These are phyloP conservation scores for Chironomus tepperi DNA, from an alignment of 1,140 invertebrate genomes.

Conservation along the genomic window DNA sequence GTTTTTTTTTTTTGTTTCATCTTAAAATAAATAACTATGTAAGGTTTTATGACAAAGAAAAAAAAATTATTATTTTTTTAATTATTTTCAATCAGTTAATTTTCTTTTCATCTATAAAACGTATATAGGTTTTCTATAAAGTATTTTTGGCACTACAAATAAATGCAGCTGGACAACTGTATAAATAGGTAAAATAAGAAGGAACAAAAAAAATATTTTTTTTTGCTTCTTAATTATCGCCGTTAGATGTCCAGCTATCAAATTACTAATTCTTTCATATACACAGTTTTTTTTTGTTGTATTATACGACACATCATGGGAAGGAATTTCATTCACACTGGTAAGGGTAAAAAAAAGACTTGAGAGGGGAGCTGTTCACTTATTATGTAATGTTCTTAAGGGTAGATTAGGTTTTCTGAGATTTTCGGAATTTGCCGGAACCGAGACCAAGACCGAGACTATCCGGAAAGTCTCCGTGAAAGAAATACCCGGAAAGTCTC, in stretches of 20 bases:
- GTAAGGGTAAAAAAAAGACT: too few species aligned
- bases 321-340: neutral
- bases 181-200: too few species aligned
- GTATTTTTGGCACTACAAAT: slow-evolving; percentile 22
- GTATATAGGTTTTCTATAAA: slow-evolving; percentile 5
- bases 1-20: neutral
- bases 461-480: too few species aligned
- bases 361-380: too few species aligned
- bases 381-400: too few species aligned
- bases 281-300: too few species aligned
- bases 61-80: neutral
- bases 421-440: too few species aligned
- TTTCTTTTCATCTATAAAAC: slow-evolving; percentile 17
- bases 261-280: neutral
- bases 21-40: slow-evolving; percentile 23
- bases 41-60: slow-evolving; percentile 7
- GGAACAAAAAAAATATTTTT: too few species aligned
- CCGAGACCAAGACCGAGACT: too few species aligned
- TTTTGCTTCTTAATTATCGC: too few species aligned
- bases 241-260: neutral
- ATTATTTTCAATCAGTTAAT: neutral
- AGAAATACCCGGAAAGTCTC: too few species aligned
- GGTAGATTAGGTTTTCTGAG: too few species aligned
- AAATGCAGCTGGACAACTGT: slow-evolving; percentile 5
- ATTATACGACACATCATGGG: neutral